These are phyloP conservation scores for Hoplias malabaricus DNA, from an alignment of 2,113 vertebrate species.

Conservation along the genomic window DNA sequence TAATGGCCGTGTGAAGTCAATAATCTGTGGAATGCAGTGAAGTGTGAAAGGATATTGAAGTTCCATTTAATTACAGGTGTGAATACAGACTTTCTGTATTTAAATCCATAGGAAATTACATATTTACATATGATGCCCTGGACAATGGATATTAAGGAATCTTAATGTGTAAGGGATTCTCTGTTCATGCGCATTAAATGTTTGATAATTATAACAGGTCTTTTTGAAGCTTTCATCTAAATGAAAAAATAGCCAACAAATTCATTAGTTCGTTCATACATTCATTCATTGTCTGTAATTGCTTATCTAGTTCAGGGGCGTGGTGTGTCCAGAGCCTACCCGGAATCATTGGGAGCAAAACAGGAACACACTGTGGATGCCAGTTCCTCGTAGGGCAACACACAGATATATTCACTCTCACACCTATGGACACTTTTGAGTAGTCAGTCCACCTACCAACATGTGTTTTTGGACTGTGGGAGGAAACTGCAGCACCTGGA, in stretches of 20 bases:
- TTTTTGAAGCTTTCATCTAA: neutral
- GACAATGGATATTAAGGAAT: neutral
- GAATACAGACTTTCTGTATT: neutral
- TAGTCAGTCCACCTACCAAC: too few species aligned
- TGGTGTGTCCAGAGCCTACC: too few species aligned
- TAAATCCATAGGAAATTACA: neutral
- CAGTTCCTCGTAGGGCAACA: too few species aligned
- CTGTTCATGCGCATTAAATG: neutral
- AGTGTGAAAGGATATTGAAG: neutral
- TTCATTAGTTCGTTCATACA: too few species aligned
- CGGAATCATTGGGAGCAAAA: too few species aligned
- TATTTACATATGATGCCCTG: neutral
- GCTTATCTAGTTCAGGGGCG: too few species aligned
- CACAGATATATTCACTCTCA: too few species aligned
- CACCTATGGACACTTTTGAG: too few species aligned
- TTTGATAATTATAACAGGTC: neutral
- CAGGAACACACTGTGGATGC: too few species aligned
- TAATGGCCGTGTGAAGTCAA: neutral
- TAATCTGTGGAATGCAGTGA: neutral
- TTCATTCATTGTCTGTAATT: too few species aligned
- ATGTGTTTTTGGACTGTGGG: too few species aligned
- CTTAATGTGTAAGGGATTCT: neutral
- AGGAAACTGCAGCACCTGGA: too few species aligned
- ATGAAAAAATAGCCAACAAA: neutral
- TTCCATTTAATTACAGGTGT: neutral